Conservation (phyloP, 2,113 vertebrate species). For the Illadopsis cleaveri region DNA sequence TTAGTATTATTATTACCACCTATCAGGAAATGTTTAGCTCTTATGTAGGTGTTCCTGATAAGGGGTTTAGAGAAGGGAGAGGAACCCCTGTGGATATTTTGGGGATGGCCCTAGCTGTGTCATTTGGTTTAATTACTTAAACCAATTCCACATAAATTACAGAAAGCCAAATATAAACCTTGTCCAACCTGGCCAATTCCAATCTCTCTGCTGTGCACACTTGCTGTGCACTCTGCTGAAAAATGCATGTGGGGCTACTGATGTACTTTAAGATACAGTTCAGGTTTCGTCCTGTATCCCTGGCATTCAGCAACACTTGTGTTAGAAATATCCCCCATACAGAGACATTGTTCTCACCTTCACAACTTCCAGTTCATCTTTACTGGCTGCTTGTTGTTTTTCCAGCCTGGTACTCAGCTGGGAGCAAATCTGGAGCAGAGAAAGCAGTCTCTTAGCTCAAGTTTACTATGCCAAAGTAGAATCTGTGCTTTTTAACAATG, state of each 20-base stretch:
- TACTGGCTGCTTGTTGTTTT: conserved; percentile 91
- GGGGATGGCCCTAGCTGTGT: neutral
- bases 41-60: neutral
- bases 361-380: conserved; percentile 94
- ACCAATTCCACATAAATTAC: neutral
- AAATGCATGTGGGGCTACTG: neutral
- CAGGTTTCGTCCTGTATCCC: neutral
- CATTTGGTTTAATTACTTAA: neutral
- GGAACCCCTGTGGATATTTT: neutral
- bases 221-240: neutral
- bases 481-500: neutral
- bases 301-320: neutral
- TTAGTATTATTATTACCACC: neutral
- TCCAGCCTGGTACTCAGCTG: conserved; percentile 95
- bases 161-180: neutral
- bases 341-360: conserved; percentile 76
- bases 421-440: conserved; percentile 89
- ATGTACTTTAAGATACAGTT: neutral
- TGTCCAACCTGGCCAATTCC: neutral
- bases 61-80: neutral
- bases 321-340: neutral
- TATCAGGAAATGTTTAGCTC: neutral
- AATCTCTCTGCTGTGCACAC: neutral
- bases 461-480: neutral
- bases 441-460: conserved; percentile 14